Evolutionary conservation across 1,140 invertebrate genomes (phyloP).

Genomic region (Brachionus sp.): DNA sequence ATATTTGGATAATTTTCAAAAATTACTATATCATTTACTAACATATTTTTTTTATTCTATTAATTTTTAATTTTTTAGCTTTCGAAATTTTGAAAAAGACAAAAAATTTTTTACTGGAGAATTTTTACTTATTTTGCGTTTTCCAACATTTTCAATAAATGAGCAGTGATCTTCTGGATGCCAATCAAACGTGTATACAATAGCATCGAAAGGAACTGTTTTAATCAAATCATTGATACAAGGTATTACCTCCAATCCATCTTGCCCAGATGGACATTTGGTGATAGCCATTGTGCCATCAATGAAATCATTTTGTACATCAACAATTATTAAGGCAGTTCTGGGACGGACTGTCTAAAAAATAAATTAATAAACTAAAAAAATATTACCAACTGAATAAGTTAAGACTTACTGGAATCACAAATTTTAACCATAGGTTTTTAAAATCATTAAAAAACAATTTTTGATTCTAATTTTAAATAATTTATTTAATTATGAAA

Average conservation of each 20-base stretch:
- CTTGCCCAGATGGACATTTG: slow-evolving; percentile 84
- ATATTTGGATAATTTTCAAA: slow-evolving; percentile 63
- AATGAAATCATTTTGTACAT: slow-evolving; percentile 98
- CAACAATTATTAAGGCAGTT: slow-evolving; percentile 81
- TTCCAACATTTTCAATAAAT: slow-evolving; percentile 82
- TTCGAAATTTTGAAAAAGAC: slow-evolving; percentile 48
- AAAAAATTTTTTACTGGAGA: slow-evolving; percentile 61
- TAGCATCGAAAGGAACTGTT: slow-evolving; percentile 75
- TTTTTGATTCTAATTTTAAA: background rate
- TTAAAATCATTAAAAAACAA: background rate
- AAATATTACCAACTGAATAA: background rate
- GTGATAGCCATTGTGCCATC: slow-evolving; percentile 84
- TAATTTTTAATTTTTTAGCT: background rate
- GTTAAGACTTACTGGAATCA: slow-evolving; percentile 10
- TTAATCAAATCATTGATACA: slow-evolving; percentile 85
- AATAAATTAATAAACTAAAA: background rate
- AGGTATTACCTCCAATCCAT: slow-evolving; percentile 64
- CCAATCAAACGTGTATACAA: slow-evolving; percentile 96
- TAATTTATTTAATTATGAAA: background rate
- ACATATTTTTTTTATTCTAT: background rate
- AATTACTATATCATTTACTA: slow-evolving; percentile 71
- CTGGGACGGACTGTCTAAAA: background rate
- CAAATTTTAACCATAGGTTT: slow-evolving; percentile 4
- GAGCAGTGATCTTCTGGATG: slow-evolving; percentile 93
- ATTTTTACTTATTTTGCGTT: slow-evolving; percentile 65